A percentile compares a stretch with the other conserved stretches of the same genome.
These are phyloP conservation scores for Galeruca laticollis DNA, from an alignment of 2,888 invertebrate species.

Conservation along the genomic window DNA sequence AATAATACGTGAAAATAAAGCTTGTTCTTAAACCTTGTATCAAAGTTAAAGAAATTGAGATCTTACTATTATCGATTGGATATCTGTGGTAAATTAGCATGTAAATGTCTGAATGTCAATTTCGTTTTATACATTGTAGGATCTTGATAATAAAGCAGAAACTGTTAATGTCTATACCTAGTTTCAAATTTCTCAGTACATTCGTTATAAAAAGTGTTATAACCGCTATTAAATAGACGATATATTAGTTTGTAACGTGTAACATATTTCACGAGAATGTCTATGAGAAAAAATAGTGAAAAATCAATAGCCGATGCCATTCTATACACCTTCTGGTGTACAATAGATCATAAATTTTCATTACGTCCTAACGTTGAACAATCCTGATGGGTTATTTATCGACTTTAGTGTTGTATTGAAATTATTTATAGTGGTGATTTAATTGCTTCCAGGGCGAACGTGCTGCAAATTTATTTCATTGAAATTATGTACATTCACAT, in stretches of 20 bases:
- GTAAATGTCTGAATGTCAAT: too few species aligned
- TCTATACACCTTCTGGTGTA: conserved; percentile 36
- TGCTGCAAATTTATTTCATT: conserved; percentile 38
- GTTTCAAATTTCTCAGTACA: not conserved
- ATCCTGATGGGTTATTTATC: conserved; percentile 42
- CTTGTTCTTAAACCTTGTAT: too few species aligned
- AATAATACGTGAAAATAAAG: too few species aligned
- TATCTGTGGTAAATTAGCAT: too few species aligned
- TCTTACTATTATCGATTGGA: too few species aligned
- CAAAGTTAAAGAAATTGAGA: too few species aligned
- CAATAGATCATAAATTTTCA: conserved; percentile 39
- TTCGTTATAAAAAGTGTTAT: not conserved
- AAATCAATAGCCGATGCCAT: conserved; percentile 31
- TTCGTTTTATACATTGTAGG: not conserved
- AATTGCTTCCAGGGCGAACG: conserved; percentile 43
- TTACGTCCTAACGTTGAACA: conserved; percentile 36
- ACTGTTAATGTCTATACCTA: not conserved
- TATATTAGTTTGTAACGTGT: conserved; percentile 16
- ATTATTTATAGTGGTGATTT: conserved; percentile 42
- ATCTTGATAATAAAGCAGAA: not conserved
- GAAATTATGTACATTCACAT: conserved; percentile 32
- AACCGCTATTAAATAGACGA: not conserved
- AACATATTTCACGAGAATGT: conserved; percentile 13
- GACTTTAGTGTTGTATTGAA: conserved; percentile 40
- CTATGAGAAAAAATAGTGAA: conserved; percentile 14